Evolutionary conservation across 1,140 invertebrate genomes (phyloP).

Genomic region (Scylla paramamosain): DNA sequence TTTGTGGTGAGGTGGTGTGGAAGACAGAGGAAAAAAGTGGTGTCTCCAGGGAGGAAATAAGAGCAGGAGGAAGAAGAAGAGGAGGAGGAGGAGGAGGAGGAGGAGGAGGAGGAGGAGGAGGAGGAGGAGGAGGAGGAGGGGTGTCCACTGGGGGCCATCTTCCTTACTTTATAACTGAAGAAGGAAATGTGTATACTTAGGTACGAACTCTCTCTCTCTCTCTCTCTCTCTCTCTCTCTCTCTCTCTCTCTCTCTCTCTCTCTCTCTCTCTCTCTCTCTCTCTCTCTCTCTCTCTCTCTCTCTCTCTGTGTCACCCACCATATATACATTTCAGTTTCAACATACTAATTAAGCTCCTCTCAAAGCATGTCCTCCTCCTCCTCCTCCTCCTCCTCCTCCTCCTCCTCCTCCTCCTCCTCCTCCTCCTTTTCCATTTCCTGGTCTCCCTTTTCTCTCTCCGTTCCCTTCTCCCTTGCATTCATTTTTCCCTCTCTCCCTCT

Average conservation of each 20-base stretch:
- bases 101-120: too few species aligned
- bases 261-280: too few species aligned
- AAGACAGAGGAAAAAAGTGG: background rate
- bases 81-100: background rate
- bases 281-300: too few species aligned
- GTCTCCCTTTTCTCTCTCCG: background rate
- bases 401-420: background rate
- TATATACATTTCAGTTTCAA: too few species aligned
- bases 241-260: background rate
- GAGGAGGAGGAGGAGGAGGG: conserved; percentile 7
- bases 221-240: background rate
- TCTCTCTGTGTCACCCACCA: too few species aligned
- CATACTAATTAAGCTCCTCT: too few species aligned
- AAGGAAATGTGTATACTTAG: too few species aligned
- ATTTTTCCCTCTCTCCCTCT: too few species aligned
- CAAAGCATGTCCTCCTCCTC: too few species aligned
- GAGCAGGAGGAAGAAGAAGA: background rate
- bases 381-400: background rate
- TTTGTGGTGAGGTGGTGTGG: background rate
- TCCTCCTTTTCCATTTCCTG: background rate
- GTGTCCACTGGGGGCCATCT: background rate
- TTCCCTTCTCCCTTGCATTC: too few species aligned
- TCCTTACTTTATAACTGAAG: background rate
- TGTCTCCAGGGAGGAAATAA: background rate
- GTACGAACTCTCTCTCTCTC: too few species aligned